These are phyloP conservation scores for Steatocranus sp. DNA, from an alignment of 2,797 vertebrate genomes.

Conservation along the genomic window DNA sequence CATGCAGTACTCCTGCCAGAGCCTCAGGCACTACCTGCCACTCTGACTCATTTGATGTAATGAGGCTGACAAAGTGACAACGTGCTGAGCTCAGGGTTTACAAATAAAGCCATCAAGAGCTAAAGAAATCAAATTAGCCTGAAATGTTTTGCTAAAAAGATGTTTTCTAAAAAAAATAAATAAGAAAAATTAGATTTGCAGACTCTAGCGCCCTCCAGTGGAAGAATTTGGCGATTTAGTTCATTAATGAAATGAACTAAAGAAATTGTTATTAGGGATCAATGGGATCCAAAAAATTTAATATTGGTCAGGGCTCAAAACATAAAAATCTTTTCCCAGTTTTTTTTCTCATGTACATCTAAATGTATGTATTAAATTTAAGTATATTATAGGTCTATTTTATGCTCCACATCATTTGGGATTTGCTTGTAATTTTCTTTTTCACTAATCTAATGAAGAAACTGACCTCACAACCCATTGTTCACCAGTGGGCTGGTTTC, in stretches of 20 bases:
- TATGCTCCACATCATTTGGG: not conserved
- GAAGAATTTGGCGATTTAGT: not conserved
- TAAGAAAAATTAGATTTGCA: rapidly evolving
- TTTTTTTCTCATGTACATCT: not conserved
- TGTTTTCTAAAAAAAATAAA: not conserved
- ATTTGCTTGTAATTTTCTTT: not conserved
- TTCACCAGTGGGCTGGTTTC: not conserved
- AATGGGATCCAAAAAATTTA: rapidly evolving
- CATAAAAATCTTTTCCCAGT: rapidly evolving
- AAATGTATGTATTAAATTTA: not conserved
- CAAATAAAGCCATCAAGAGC: not conserved
- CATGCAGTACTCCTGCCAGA: not conserved
- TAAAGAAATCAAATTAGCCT: not conserved
- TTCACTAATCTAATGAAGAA: not conserved
- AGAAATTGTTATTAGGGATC: not conserved
- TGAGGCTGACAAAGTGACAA: not conserved
- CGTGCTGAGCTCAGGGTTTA: not conserved
- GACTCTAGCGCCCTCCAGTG: constrained; percentile 4
- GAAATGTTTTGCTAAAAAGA: not conserved
- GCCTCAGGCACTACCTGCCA: not conserved
- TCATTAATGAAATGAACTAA: not conserved
- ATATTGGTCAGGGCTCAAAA: rapidly evolving
- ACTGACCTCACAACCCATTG: not conserved
- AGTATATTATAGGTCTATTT: not conserved
- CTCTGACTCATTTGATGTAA: not conserved